Evolutionary conservation across 2,113 vertebrate species (phyloP).

Genomic region (Bombycilla garrulus): DNA sequence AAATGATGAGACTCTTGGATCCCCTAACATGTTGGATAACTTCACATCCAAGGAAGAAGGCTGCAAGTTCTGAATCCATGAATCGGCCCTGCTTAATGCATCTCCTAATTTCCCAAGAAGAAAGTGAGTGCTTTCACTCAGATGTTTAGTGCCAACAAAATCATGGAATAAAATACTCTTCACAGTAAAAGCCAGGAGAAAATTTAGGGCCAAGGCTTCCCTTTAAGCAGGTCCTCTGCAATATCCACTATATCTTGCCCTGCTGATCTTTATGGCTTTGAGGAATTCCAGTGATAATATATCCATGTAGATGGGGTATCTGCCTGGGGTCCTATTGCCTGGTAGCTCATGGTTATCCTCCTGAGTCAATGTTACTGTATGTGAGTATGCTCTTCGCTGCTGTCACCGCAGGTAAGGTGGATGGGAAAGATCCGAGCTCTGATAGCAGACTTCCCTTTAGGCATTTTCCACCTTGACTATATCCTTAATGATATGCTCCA

Average conservation of each 20-base stretch:
- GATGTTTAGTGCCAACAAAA: slow-evolving; percentile 1
- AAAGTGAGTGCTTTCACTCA: neutral
- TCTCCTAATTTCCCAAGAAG: neutral
- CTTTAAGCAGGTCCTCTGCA: neutral
- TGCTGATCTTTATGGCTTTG: neutral
- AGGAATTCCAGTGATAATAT: neutral
- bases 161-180: slow-evolving; percentile 1
- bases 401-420: neutral
- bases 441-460: neutral
- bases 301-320: neutral
- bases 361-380: neutral
- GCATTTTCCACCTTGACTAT: neutral
- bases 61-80: neutral
- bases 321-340: neutral
- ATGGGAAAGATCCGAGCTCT: neutral
- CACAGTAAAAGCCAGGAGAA: neutral
- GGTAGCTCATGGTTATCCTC: neutral
- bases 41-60: neutral
- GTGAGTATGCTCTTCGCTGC: neutral
- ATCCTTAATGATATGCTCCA: neutral
- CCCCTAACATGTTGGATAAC: neutral
- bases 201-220: neutral
- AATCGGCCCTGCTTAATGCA: neutral
- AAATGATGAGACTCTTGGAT: slow-evolving; percentile 32
- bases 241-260: neutral